Evolutionary conservation across 1,140 invertebrate species (phyloP).

Genomic region (Drosophila gunungcola): DNA sequence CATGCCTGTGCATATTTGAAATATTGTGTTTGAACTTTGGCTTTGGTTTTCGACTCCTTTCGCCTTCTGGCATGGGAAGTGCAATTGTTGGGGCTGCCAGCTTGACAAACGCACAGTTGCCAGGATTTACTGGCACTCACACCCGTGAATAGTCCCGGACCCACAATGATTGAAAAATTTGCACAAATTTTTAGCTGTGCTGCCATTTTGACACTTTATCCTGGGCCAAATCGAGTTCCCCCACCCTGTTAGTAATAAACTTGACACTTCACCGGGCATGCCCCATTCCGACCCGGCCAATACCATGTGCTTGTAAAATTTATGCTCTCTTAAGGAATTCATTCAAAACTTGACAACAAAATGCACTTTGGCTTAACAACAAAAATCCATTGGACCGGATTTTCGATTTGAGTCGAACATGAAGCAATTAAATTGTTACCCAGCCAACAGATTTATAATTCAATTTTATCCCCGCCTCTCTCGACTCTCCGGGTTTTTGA

Average conservation of each 20-base stretch:
- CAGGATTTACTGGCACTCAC: conserved; percentile 53
- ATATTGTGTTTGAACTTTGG: conserved; percentile 81
- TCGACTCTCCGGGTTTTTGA: conserved; percentile 5
- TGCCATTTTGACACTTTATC: conserved; percentile 40
- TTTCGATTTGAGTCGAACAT: conserved; percentile 12
- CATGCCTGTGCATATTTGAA: conserved; percentile 69
- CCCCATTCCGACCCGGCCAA: background rate
- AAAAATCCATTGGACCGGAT: conserved; percentile 39
- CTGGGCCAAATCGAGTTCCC: conserved; percentile 31
- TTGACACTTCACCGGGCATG: conserved; percentile 34
- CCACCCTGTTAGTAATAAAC: conserved; percentile 51
- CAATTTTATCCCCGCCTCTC: background rate
- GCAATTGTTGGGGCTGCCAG: conserved; percentile 44
- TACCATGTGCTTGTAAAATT: conserved; percentile 52
- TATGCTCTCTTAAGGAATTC: conserved; percentile 71
- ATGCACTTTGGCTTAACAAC: conserved; percentile 67
- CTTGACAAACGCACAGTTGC: conserved; percentile 55
- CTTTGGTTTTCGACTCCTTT: conserved; percentile 72
- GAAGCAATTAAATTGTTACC: conserved; percentile 33
- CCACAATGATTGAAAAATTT: conserved; percentile 69
- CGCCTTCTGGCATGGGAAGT: conserved; percentile 52
- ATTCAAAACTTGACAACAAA: conserved; percentile 76
- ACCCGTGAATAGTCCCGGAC: background rate
- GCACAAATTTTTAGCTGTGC: conserved; percentile 60
- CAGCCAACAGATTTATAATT: conserved; percentile 42